These are phyloP conservation scores for Drosophila buzzatii DNA, from an alignment of 2,888 invertebrate genomes.

Conservation along the genomic window DNA sequence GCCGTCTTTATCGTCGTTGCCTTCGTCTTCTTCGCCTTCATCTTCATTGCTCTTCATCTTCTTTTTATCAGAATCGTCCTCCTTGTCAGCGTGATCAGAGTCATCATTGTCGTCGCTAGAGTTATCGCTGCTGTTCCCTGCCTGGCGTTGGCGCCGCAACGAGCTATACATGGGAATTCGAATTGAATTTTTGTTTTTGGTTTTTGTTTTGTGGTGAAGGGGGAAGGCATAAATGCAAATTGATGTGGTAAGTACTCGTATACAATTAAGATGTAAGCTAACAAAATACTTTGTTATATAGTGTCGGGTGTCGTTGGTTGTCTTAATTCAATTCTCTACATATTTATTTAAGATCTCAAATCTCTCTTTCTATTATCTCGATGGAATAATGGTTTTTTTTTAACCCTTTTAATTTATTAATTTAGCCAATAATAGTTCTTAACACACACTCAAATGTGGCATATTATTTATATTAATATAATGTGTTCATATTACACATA, in stretches of 20 bases:
- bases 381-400: conserved; percentile 13
- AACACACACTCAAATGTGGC: conserved; percentile 30
- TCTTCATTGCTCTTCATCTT: conserved; percentile 66
- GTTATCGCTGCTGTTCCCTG: conserved; percentile 77
- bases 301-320: conserved; percentile 52
- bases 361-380: conserved; percentile 11
- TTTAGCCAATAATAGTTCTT: conserved; percentile 46
- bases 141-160: conserved; percentile 84
- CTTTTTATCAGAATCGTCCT: conserved; percentile 71
- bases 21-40: conserved; percentile 70
- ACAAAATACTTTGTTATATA: conserved; percentile 52
- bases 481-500: conserved; percentile 35
- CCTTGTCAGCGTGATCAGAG: conserved; percentile 74
- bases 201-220: conserved; percentile 42
- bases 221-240: conserved; percentile 70
- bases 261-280: conserved; percentile 50
- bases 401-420: conserved; percentile 41
- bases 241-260: conserved; percentile 60
- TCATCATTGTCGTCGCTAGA: conserved; percentile 74
- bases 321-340: conserved; percentile 31
- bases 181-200: conserved; percentile 53
- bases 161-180: conserved; percentile 80
- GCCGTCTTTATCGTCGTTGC: conserved; percentile 65
- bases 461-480: conserved; percentile 11
- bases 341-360: conserved; percentile 17